These are phyloP conservation scores for Barbus barbus DNA, from an alignment of 2,113 vertebrate genomes.

Conservation along the genomic window DNA sequence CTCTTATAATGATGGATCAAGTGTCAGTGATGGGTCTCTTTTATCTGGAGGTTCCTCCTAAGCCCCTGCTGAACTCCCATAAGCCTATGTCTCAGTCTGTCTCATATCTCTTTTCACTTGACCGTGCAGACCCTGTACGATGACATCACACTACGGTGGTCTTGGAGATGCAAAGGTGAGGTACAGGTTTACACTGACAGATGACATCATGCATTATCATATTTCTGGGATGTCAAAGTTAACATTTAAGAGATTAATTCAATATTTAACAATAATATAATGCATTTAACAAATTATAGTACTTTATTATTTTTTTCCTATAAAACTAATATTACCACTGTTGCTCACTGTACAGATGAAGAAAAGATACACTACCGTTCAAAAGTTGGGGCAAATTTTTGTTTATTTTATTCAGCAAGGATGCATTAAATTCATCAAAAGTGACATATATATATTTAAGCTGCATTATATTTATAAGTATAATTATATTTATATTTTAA, in stretches of 20 bases:
- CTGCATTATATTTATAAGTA: too few relatives aligned
- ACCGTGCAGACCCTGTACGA: not conserved
- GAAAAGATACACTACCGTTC: not conserved
- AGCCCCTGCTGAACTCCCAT: slow-evolving; percentile 71
- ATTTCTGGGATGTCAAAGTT: not conserved
- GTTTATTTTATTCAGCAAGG: not conserved
- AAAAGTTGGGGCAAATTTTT: not conserved
- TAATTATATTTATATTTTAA: too few relatives aligned
- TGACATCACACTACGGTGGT: not conserved
- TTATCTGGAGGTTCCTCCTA: slow-evolving; percentile 73
- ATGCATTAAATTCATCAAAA: not conserved
- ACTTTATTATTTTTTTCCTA: too few relatives aligned
- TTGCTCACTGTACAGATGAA: not conserved
- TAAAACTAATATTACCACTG: not conserved
- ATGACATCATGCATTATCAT: not conserved
- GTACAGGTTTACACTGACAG: not conserved
- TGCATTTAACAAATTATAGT: too few relatives aligned
- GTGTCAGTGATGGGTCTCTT: slow-evolving; percentile 74
- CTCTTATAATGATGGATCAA: slow-evolving; percentile 79
- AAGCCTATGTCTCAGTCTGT: slow-evolving; percentile 66
- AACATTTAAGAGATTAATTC: not conserved
- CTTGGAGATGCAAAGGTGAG: not conserved
- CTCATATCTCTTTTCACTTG: slow-evolving; percentile 66
- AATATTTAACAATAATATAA: not conserved
- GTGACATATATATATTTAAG: too few relatives aligned